Conservation (phyloP, 64 coral and sea anemone genomes). For the Dendronephthya gigantea region DNA sequence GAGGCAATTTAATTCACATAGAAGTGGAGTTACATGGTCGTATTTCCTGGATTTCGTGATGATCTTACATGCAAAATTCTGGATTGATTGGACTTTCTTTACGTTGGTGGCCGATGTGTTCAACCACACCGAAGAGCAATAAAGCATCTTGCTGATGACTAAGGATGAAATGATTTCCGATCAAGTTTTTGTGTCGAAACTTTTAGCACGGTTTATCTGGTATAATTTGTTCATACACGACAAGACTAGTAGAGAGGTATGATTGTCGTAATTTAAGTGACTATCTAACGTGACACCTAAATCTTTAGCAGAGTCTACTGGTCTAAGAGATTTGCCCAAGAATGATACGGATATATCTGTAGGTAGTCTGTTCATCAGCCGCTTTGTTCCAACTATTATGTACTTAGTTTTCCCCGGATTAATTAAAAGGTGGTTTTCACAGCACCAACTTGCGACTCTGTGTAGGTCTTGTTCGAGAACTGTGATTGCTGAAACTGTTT, state of each 20-base stretch:
- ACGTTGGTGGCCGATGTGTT: no score
- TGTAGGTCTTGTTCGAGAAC: not conserved
- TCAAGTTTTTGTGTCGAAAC: not conserved
- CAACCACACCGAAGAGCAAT: no score
- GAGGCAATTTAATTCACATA: no score
- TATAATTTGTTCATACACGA: not conserved
- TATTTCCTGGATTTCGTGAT: no score
- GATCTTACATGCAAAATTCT: no score
- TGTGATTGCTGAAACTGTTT: not conserved
- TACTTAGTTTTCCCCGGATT: constrained; percentile 3
- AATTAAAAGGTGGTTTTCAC: constrained; percentile 4
- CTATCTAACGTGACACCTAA: not conserved
- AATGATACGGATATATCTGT: not conserved
- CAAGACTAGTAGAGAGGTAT: not conserved
- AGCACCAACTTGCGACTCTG: constrained; percentile 4
- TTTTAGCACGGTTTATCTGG: not conserved
- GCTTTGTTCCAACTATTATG: not conserved
- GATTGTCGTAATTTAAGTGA: not conserved
- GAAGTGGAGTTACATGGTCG: no score
- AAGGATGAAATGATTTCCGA: not conserved
- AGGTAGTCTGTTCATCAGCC: not conserved
- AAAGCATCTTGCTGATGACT: constrained; percentile 10
- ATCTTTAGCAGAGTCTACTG: not conserved
- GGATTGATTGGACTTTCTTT: no score
- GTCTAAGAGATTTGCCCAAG: not conserved